Evolutionary conservation across 2,797 vertebrate species (phyloP).

Genomic region (Iguana delicatissima): DNA sequence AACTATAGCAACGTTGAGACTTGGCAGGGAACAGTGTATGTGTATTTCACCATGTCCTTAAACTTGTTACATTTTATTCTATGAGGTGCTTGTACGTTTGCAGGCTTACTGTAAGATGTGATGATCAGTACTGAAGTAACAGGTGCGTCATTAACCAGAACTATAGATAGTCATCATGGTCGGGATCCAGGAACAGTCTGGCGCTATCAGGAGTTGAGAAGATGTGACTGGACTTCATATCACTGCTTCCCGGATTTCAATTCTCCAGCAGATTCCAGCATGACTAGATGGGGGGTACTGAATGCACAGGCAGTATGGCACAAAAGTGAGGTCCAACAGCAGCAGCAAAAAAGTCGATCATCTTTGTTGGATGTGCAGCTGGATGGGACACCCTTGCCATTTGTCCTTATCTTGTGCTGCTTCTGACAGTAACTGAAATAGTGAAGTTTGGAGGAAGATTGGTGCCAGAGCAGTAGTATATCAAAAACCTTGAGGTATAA

Average conservation of each 20-base stretch:
- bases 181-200: neutral
- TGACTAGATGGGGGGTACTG: neutral
- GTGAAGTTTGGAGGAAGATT: neutral
- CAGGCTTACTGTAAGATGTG: neutral
- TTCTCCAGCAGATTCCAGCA: neutral
- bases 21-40: constrained; percentile 13
- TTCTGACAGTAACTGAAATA: neutral
- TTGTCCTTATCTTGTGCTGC: neutral
- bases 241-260: neutral
- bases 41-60: constrained; percentile 27
- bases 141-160: neutral
- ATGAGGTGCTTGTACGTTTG: neutral
- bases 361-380: neutral
- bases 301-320: neutral
- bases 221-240: neutral
- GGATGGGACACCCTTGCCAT: neutral
- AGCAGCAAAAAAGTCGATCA: neutral
- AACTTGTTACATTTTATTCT: constrained; percentile 25
- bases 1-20: constrained; percentile 17
- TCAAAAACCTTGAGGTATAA: neutral
- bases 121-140: neutral
- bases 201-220: neutral
- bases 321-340: neutral
- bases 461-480: neutral
- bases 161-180: neutral